Base-by-base conservation (phyloP, 1,140 invertebrate genomes). In the Cataglyphis hispanica region DNA sequence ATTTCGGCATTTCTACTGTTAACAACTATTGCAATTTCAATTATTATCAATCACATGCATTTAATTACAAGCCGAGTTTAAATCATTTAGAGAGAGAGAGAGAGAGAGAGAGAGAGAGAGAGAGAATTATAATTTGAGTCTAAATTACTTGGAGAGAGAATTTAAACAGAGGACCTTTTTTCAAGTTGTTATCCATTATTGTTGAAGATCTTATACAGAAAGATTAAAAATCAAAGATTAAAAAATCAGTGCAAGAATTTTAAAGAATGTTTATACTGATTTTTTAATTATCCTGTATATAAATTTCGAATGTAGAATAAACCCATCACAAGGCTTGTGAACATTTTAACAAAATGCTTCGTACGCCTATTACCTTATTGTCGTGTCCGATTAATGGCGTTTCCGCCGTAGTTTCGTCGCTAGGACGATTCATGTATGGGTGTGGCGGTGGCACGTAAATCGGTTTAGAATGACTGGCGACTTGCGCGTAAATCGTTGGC, bases 401-500 rank as follows among this genome's bases (percentile, higher is more conserved):
- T 90, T 95, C 93, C 69, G 92, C 94, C 72, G 94, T 94, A 53
- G 93, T 93, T 63, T 95, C 94, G 88, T 95, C 94, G 80, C 90
- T 86, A 13, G 93, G 90, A 63, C 93, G 93, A 89, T 90, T 93
- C 93, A 94, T 93, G 92, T 95, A 95, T 69, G 94, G 93, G 87
- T 93, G 93, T 46, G 94, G 94, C 64, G 94, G 94, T 56, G 94
- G 93, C 86, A 95, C 93, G 92, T 95, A 95, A 89, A 94, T 93
- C 70, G 94, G 91, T 89, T 95, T 95, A 83, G 94, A 92, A 91
- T 94, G 93, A 80, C 94, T 94, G 87, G 95, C 95, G 83, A 96
- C 96, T 94, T 96, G 96, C 86, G 96, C 96, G 92, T 96, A 96
- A 91, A 96, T 96, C 83, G 95, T 96, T 85, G 96, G 95, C 86